Evolutionary conservation across 2,113 vertebrate genomes (phyloP).

Genomic region (Heterotis niloticus): DNA sequence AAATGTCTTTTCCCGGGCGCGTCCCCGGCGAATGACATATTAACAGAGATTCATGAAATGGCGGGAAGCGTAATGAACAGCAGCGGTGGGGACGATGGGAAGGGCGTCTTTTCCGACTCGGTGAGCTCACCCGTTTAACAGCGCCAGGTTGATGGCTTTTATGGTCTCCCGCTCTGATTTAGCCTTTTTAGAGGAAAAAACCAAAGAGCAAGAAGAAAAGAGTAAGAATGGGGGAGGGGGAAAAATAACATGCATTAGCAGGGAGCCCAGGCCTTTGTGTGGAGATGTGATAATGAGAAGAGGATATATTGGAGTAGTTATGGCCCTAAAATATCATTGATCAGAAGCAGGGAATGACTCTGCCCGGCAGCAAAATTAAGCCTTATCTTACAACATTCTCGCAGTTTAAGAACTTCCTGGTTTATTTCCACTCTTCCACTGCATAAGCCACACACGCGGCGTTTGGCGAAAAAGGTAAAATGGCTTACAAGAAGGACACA

Average conservation of each 20-base stretch:
- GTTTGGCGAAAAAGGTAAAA: too few relatives aligned
- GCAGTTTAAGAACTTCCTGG: slow-evolving; percentile 2
- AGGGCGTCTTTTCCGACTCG: slow-evolving; percentile 14
- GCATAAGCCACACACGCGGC: too few relatives aligned
- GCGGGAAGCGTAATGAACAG: slow-evolving; percentile 15
- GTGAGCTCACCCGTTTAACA: slow-evolving; percentile 20
- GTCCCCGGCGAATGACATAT: slow-evolving; percentile 14
- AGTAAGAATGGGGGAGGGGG: background rate
- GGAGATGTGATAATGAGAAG: slow-evolving; percentile 18
- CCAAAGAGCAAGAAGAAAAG: slow-evolving; percentile 11
- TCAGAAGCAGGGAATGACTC: slow-evolving; percentile 24
- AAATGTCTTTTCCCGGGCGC: slow-evolving; percentile 14
- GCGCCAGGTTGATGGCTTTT: slow-evolving; percentile 4
- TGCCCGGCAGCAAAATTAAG: slow-evolving; percentile 1
- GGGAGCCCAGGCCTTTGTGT: slow-evolving; percentile 9
- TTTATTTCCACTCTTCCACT: background rate
- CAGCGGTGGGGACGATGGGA: background rate
- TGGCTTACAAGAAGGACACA: too few relatives aligned
- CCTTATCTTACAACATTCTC: slow-evolving; percentile 22
- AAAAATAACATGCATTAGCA: background rate
- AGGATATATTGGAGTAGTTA: slow-evolving; percentile 23
- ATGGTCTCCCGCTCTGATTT: slow-evolving; percentile 20
- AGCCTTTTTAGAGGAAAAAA: slow-evolving; percentile 24
- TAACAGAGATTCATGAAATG: slow-evolving; percentile 25
- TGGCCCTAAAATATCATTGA: slow-evolving; percentile 26